phyloP scores from a whole-genome alignment of 2,113 vertebrate species.

The Sinocyclocheilus rhinocerous region DNA sequence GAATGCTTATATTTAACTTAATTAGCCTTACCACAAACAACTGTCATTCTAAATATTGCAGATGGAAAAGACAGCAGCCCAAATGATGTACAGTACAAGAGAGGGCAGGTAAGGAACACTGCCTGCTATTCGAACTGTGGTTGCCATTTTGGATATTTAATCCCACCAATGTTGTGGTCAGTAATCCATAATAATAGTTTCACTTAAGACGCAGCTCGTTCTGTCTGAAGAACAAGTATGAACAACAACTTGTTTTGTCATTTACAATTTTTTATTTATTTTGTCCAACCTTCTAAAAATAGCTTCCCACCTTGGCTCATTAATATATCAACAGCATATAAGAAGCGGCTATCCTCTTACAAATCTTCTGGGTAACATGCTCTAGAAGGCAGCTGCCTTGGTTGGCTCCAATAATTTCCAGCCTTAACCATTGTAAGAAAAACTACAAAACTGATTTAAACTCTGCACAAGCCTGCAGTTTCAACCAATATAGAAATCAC shows the following conservation, averaged over 20 bases:
- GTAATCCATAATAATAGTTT: slow-evolving; percentile 42
- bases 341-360: slow-evolving; percentile 67
- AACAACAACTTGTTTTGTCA: slow-evolving; percentile 52
- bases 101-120: slow-evolving; percentile 19
- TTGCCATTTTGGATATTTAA: slow-evolving; percentile 44
- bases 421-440: slow-evolving; percentile 45
- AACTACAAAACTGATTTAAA: background rate
- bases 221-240: slow-evolving; percentile 60
- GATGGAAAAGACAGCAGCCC: slow-evolving; percentile 24
- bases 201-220: slow-evolving; percentile 32
- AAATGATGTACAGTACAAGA: slow-evolving; percentile 35
- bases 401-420: slow-evolving; percentile 3
- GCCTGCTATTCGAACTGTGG: slow-evolving; percentile 33
- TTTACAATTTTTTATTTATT: slow-evolving; percentile 59
- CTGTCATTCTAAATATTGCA: slow-evolving; percentile 17
- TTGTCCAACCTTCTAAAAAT: slow-evolving; percentile 64
- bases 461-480: background rate
- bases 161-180: background rate
- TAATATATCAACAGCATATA: slow-evolving; percentile 68
- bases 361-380: slow-evolving; percentile 69
- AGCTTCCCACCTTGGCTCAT: slow-evolving; percentile 64
- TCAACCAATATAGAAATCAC: slow-evolving; percentile 25
- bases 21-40: background rate
- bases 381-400: slow-evolving; percentile 5
- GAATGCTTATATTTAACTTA: background rate